Base-by-base conservation (phyloP, 2,797 vertebrate species). In the Sebastes steindachneri region DNA sequence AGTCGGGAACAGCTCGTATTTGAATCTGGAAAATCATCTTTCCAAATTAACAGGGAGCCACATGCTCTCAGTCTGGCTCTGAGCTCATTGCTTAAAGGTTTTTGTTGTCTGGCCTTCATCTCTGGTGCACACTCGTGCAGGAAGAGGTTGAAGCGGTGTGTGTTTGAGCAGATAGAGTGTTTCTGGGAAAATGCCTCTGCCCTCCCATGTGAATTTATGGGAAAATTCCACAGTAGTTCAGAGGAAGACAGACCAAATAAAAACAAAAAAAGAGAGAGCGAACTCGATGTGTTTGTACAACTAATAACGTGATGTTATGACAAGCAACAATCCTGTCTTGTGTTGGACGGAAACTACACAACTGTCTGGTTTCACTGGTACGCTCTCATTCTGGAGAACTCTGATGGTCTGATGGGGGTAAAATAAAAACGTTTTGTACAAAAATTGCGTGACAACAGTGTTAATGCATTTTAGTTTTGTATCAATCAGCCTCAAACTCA, bases 161-260 rank as follows among this genome's bases (percentile, higher is more conserved):
- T 73, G 75, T 80, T 41, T 64, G 48, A 84, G 25, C 25, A 80
- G 79, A 88, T 74, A 82, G 58, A 4, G 19, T 5, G 76, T 73
- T 89, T 90, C 87, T 89, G 90, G 90, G 88, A 89, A 92, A 91
- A 86, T 59, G 68, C 73, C 75, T 63, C 79, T 23, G n/a, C 28
- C 58, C 75, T 89, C 87, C 83, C 84, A 57, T 72, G 78, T 79
- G 76, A 83, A 77, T 86, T 72, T 64, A 77, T 81, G 76, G 83
- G 82, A 84, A 86, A 86, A 75, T 90, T 88, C 82, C 78, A 86
- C 48, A 77, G 77, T n/a, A 64, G 70, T 70, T 80, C 41, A 29
- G 55, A 87, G 86, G 83, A 89, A 79, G 67, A 77, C 11, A 37
- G 9, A 83, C 23, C 62, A 64, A 78, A 77, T 23, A 33, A 67